Percentiles rank a stretch among this genome's conserved stretches.
Conservation (phyloP, 2,888 invertebrate genomes). For the Pyrochroa serraticornis region DNA sequence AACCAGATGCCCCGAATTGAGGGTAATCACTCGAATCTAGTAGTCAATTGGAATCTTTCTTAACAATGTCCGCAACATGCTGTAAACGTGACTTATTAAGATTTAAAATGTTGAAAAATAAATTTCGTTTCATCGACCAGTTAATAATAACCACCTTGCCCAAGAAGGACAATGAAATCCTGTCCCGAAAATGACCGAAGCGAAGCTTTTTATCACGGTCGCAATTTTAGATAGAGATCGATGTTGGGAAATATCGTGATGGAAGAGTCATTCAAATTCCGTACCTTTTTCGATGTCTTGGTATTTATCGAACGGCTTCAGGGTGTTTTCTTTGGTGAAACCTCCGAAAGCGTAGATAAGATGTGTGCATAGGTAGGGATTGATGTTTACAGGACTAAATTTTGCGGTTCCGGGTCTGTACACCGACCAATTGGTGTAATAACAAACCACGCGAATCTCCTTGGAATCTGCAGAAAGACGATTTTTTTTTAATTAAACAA, state of each 20-base stretch:
- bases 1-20: too few species aligned
- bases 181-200: too few species aligned
- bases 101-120: too few species aligned
- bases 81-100: too few species aligned
- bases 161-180: too few species aligned
- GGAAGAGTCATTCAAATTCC: constrained; percentile 1
- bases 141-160: too few species aligned
- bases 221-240: too few species aligned
- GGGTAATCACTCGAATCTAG: too few species aligned
- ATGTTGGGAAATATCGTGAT: constrained; percentile 3
- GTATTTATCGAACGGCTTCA: constrained; percentile 93
- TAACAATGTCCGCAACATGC: too few species aligned
- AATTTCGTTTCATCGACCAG: too few species aligned
- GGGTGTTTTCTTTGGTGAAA: constrained; percentile 87
- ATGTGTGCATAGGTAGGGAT: constrained; percentile 93
- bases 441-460: constrained; percentile 84
- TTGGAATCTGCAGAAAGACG: constrained; percentile 54
- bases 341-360: constrained; percentile 92
- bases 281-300: constrained; percentile 94
- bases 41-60: too few species aligned
- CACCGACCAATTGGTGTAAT: constrained; percentile 94
- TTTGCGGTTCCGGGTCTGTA: constrained; percentile 89
- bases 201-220: too few species aligned
- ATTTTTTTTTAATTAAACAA: neutral
- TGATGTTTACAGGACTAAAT: constrained; percentile 92